Evolutionary conservation across 2,888 invertebrate genomes (phyloP).

Genomic region (Heliconius sara): DNA sequence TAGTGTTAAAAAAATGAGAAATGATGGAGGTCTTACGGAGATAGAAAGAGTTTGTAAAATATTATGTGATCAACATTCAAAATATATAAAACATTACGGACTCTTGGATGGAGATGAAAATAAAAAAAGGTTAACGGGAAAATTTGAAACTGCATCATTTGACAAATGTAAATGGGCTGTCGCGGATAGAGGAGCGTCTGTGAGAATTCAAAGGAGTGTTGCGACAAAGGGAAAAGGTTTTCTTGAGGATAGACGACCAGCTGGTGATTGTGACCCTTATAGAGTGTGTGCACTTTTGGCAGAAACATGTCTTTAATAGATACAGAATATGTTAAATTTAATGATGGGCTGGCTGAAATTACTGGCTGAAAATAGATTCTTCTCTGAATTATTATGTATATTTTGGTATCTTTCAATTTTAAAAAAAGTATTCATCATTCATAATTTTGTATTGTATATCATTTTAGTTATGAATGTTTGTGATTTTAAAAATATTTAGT

Average conservation of each 20-base stretch:
- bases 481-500: slow-evolving; percentile 3
- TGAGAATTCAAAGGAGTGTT: slow-evolving; percentile 95
- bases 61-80: slow-evolving; percentile 70
- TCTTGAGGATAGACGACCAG: slow-evolving; percentile 95
- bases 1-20: slow-evolving; percentile 93
- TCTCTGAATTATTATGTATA: neutral
- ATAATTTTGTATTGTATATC: slow-evolving; percentile 22
- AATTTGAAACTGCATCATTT: slow-evolving; percentile 97
- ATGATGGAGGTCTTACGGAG: slow-evolving; percentile 86
- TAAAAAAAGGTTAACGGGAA: slow-evolving; percentile 95
- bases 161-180: slow-evolving; percentile 94
- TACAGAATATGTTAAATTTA: neutral
- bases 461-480: slow-evolving; percentile 8
- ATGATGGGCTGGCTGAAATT: slow-evolving; percentile 29
- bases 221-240: slow-evolving; percentile 94
- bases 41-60: slow-evolving; percentile 96
- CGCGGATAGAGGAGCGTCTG: slow-evolving; percentile 95
- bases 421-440: slow-evolving; percentile 33
- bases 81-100: slow-evolving; percentile 96
- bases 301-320: slow-evolving; percentile 58
- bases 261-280: slow-evolving; percentile 96
- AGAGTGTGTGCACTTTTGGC: slow-evolving; percentile 79
- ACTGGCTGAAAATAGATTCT: slow-evolving; percentile 32
- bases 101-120: slow-evolving; percentile 94
- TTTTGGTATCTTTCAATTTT: slow-evolving; percentile 34